Percentiles rank a stretch among this genome's conserved stretches.
Evolutionary conservation across 2,113 vertebrate species (phyloP).

Genomic region (Benitochromis conjunctus): DNA sequence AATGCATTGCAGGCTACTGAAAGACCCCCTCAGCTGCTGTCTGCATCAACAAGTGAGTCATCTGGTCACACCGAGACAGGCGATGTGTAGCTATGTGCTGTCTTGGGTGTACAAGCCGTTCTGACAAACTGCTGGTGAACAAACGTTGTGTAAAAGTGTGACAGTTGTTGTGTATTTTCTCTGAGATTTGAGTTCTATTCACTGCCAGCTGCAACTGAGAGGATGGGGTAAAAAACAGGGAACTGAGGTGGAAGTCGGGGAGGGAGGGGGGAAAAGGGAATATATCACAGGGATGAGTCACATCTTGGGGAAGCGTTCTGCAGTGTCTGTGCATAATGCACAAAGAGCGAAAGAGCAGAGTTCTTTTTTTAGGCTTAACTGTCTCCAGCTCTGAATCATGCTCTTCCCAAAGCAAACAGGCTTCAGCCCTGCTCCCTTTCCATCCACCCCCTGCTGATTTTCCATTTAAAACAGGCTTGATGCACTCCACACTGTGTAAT

Average conservation of each 20-base stretch:
- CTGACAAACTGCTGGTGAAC: not conserved
- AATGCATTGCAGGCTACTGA: not conserved
- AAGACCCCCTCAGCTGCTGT: not conserved
- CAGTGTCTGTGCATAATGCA: conserved; percentile 58
- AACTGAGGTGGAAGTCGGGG: not conserved
- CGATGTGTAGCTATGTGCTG: not conserved
- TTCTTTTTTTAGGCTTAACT: conserved; percentile 44
- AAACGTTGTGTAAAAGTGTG: not conserved
- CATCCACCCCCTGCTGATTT: not conserved
- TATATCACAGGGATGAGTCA: conserved; percentile 73
- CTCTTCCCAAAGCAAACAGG: not conserved
- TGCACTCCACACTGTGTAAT: not conserved
- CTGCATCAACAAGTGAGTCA: conserved; percentile 42
- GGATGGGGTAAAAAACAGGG: not conserved
- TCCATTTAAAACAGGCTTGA: conserved; percentile 7
- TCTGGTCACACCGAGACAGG: not conserved
- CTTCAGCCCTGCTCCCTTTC: not conserved
- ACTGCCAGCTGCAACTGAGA: not conserved
- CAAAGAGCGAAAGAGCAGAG: conserved; percentile 31
- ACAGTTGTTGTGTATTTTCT: not conserved
- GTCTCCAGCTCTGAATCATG: conserved; percentile 54
- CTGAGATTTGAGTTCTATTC: not conserved
- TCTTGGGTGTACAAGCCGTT: not conserved
- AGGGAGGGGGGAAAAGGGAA: not conserved
- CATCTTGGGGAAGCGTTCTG: conserved; percentile 53